Evolutionary conservation across 2,113 vertebrate species (phyloP).

Genomic region (Rhegmatorhina hoffmannsi): DNA sequence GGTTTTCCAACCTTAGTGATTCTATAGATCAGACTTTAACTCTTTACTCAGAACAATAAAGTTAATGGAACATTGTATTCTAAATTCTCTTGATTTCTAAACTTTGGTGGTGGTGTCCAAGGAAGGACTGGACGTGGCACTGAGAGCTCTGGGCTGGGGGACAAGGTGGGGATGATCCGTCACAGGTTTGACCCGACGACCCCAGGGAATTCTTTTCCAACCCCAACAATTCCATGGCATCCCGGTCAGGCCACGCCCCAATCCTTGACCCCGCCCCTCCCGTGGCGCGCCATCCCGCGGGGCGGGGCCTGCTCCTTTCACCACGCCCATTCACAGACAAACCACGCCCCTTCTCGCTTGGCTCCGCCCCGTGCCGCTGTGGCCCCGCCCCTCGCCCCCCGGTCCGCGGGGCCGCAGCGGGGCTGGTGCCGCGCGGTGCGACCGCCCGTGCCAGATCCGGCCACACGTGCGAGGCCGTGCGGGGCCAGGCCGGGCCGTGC

Average conservation of each 20-base stretch:
- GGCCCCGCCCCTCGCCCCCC: background rate
- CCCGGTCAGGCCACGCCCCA: background rate
- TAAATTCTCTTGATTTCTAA: no score
- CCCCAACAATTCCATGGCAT: background rate
- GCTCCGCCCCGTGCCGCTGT: no score
- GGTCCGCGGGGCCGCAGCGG: background rate
- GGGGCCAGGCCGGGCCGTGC: background rate
- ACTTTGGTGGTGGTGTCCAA: background rate
- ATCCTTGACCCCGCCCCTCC: rapidly evolving
- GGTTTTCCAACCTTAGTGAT: no score
- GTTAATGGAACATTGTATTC: no score
- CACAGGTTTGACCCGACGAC: rapidly evolving
- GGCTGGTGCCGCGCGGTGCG: background rate
- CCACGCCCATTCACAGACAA: background rate
- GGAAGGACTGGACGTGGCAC: background rate
- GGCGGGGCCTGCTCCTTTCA: background rate
- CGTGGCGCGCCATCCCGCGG: rapidly evolving
- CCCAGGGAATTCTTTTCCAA: rapidly evolving
- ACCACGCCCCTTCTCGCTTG: rapidly evolving
- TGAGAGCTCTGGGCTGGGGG: background rate
- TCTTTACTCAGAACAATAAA: no score
- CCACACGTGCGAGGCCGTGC: background rate
- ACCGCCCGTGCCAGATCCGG: background rate
- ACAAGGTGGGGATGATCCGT: rapidly evolving
- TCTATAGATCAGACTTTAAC: no score